Percentiles rank a stretch among this genome's conserved stretches.
phyloP scores from a whole-genome alignment of 2,113 vertebrate genomes.

The Myotis brandtii region DNA sequence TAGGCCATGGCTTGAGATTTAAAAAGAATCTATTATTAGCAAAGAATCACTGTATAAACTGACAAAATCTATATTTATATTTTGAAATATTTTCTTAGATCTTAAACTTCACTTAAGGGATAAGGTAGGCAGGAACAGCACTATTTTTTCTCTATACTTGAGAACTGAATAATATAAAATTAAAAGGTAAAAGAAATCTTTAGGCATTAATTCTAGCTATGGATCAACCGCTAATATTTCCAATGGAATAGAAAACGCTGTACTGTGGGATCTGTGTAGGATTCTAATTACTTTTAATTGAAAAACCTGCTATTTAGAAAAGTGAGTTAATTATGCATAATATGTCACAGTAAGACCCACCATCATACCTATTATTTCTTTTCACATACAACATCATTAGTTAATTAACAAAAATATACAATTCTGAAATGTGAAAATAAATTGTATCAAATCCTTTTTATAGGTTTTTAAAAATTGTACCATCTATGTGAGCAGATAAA shows the following conservation, averaged over 20 bases:
- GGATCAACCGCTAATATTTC: not conserved
- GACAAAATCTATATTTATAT: not conserved
- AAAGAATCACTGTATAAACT: not conserved
- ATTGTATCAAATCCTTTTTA: not conserved
- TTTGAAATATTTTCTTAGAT: constrained; percentile 10
- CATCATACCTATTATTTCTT: not conserved
- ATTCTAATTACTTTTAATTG: not conserved
- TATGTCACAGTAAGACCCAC: not conserved
- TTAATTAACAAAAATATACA: constrained; percentile 42
- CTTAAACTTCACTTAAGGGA: not conserved
- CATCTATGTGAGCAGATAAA: not conserved
- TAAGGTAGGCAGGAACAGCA: not conserved
- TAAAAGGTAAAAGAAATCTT: not conserved
- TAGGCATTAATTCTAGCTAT: not conserved
- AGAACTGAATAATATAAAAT: not conserved
- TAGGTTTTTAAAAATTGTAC: not conserved
- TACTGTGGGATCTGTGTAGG: rapidly evolving
- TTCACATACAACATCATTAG: not conserved
- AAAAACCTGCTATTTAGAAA: not conserved
- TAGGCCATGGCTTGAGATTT: not conserved
- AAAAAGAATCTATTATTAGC: not conserved
- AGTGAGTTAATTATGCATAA: not conserved
- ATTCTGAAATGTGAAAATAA: constrained; percentile 37
- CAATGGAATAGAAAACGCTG: not conserved
- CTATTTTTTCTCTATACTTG: not conserved